Evolutionary conservation across 1,140 invertebrate species (phyloP), one percentile per base, ranked within the genome.

Genomic region (Dendrolimus punctatus): DNA sequence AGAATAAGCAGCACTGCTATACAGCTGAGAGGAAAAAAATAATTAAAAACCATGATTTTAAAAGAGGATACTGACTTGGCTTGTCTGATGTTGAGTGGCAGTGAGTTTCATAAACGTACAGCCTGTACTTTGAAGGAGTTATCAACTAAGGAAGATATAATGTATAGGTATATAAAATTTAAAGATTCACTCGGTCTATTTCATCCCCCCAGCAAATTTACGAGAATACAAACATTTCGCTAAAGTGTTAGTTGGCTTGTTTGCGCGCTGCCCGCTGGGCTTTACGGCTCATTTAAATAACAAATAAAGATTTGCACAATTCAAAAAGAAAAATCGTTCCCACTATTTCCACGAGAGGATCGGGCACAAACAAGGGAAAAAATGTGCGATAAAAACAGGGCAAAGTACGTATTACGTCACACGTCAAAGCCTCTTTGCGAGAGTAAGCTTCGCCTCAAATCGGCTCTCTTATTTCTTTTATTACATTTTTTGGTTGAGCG

Each of bases 231-330:
- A 45, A 8, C n/a, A 6, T 9, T 45, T 45, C n/a, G n/a, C 23
- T 45, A 45, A 6, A 45, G 23, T n/a, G 43, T 5, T n/a, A 45
- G 44, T 53, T n/a, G n/a, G n/a, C n/a, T n/a, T n/a, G n/a, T n/a
- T 58, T 46, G 49, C 50, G 49, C 46, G 36, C 42, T 49, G 42
- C 57, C 52, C 43, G 55, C 37, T 49, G 48, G 53, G 54, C 53
- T 65, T 71, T 62, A 56, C 52, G 51, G 57, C 40, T 59, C 55
- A 68, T 71, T 71, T 66, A 56, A 68, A 68, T 71, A 67, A 71
- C 60, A 64, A 68, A 68, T 62, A 44, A 49, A 43, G 40, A 47
- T 54, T 45, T 41, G 43, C 41, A 55, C 44, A 58, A 60, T 58
- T 23, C 51, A 40, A 58, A 58, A 58, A 51, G 57, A 63, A 61